Percentiles rank a stretch among this genome's conserved stretches.
Conservation (phyloP, 2,113 vertebrate species). For the Empidonax alnorum region DNA sequence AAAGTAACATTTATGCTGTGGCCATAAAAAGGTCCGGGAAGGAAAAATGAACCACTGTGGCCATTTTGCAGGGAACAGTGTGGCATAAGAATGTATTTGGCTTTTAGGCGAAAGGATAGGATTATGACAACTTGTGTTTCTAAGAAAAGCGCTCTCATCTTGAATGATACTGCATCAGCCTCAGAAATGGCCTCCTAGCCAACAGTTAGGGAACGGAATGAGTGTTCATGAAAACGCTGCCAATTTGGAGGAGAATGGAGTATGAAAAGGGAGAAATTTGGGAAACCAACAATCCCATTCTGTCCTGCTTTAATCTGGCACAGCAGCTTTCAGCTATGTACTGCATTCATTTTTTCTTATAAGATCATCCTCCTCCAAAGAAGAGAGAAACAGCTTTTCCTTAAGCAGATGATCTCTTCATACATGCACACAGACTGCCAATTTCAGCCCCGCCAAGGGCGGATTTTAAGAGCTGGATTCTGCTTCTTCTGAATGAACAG, state of each 20-base stretch:
- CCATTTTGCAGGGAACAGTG: background rate
- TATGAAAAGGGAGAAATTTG: background rate
- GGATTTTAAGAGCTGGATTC: conserved; percentile 17
- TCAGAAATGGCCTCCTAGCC: conserved; percentile 12
- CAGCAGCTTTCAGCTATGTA: conserved; percentile 14
- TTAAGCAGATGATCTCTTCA: conserved; percentile 21
- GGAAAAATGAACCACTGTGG: background rate
- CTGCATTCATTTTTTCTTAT: background rate
- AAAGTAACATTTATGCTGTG: background rate
- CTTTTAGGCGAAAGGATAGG: background rate
- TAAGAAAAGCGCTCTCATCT: conserved; percentile 32
- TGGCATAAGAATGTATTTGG: background rate
- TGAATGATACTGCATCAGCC: conserved; percentile 1
- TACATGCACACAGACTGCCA: background rate
- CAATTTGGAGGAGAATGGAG: background rate
- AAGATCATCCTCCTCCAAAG: background rate
- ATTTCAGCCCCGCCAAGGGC: background rate
- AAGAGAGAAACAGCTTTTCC: conserved; percentile 13
- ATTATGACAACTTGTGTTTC: background rate
- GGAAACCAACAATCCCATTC: background rate
- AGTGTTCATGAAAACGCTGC: background rate
- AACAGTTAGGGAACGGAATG: background rate
- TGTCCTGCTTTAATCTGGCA: background rate
- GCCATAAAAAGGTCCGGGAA: background rate
- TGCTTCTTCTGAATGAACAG: conserved; percentile 4